Percentiles rank a stretch among this genome's conserved stretches.
These are phyloP conservation scores for Trachelus tabidus DNA, from an alignment of 2,888 invertebrate genomes.

Conservation along the genomic window DNA sequence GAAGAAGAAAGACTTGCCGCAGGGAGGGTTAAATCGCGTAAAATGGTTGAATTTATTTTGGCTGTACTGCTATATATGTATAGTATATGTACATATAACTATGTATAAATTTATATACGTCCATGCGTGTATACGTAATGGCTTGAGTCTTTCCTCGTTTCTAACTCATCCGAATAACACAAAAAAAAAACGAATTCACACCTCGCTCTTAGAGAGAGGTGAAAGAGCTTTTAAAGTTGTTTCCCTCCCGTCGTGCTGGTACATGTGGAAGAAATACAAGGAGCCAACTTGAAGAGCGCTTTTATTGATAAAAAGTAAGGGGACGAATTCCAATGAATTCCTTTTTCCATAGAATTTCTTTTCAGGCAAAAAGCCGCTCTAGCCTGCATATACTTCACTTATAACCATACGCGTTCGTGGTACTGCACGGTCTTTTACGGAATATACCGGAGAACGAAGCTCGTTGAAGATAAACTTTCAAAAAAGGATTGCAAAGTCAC, in stretches of 20 bases:
- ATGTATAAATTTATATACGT: background rate
- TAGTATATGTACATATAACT: background rate
- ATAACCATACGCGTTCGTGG: background rate
- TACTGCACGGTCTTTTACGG: background rate
- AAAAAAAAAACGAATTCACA: background rate
- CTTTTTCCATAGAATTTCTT: background rate
- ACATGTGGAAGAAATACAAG: background rate
- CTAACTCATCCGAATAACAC: background rate
- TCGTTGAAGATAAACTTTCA: background rate
- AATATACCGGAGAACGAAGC: background rate
- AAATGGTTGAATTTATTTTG: constrained; percentile 19
- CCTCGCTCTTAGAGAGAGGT: background rate
- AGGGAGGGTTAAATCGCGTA: constrained; percentile 17
- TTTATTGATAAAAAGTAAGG: background rate
- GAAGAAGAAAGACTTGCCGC: background rate
- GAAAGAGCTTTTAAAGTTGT: background rate
- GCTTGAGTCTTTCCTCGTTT: background rate
- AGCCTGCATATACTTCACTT: background rate
- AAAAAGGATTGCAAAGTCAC: background rate
- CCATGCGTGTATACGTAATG: background rate
- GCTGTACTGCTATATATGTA: constrained; percentile 10
- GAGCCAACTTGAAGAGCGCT: background rate
- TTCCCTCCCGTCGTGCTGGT: background rate
- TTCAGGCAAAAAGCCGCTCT: background rate
- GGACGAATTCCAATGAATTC: background rate